phyloP scores from a whole-genome alignment of 1,140 invertebrate genomes.

The Meloidogyne hapla region DNA sequence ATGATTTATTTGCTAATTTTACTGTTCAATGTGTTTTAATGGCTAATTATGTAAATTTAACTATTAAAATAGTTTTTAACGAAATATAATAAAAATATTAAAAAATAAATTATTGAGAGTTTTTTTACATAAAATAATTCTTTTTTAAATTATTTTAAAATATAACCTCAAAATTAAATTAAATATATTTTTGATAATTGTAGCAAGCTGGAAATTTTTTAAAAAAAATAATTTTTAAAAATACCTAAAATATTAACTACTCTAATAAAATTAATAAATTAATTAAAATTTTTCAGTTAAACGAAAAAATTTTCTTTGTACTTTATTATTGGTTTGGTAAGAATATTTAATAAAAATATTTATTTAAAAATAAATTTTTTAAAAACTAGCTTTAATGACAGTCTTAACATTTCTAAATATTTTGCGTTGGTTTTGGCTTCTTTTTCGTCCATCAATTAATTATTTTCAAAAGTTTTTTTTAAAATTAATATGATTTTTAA shows the following conservation, averaged over 20 bases:
- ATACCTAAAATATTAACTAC: not conserved
- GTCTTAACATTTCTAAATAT: constrained; percentile 1
- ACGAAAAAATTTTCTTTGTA: constrained; percentile 24
- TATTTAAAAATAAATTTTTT: not conserved
- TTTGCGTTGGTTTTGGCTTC: constrained; percentile 4
- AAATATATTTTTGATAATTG: no score
- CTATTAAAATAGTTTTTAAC: no score
- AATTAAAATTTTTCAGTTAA: constrained; percentile 13
- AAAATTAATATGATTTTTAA: not conserved
- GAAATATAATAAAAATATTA: no score
- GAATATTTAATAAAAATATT: no score
- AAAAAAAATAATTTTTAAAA: no score
- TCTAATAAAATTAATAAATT: no score
- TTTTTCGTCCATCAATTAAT: constrained; percentile 10
- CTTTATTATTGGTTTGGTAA: constrained; percentile 26
- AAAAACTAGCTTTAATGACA: not conserved
- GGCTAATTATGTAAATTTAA: constrained; percentile 25
- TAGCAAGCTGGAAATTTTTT: not conserved
- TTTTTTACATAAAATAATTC: no score
- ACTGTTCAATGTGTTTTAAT: constrained; percentile 25
- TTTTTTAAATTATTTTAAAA: no score
- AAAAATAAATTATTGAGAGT: no score
- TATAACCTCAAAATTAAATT: no score
- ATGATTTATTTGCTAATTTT: constrained; percentile 18
- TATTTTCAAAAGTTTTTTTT: constrained; percentile 7